phyloP scores from a whole-genome alignment of 2,888 invertebrate species.

The Colostygia pectinataria region DNA sequence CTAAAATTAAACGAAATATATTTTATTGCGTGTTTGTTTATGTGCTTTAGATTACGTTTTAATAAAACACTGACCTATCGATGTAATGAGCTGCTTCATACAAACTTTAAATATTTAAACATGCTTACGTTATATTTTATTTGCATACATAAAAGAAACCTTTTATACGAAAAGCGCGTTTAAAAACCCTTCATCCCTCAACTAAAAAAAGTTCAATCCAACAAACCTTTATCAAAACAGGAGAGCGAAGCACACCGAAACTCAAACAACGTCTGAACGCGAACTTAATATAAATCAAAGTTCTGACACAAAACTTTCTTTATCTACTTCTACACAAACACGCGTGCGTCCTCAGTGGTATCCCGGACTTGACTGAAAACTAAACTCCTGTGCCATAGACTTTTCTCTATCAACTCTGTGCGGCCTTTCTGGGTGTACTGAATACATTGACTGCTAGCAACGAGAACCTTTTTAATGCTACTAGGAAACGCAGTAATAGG shows the following conservation, averaged over 20 bases:
- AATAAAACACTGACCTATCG: too few species aligned
- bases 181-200: too few species aligned
- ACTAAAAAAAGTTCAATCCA: neutral
- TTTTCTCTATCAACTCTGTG: conserved; percentile 18
- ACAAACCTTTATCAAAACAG: conserved; percentile 43
- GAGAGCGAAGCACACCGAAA: conserved; percentile 41
- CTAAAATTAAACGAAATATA: too few species aligned
- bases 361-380: conserved; percentile 48
- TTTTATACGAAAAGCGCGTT: too few species aligned
- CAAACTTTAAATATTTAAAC: too few species aligned
- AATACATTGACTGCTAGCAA: conserved; percentile 12
- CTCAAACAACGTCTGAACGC: conserved; percentile 41
- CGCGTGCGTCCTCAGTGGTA: conserved; percentile 41
- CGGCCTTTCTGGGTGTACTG: neutral
- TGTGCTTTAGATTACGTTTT: too few species aligned
- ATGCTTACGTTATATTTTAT: too few species aligned
- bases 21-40: too few species aligned
- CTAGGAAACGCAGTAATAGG: conserved; percentile 38
- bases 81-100: too few species aligned
- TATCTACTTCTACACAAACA: conserved; percentile 38
- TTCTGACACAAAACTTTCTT: conserved; percentile 59
- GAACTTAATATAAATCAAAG: conserved; percentile 46
- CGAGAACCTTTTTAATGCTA: neutral
- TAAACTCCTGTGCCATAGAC: conserved; percentile 38
- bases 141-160: too few species aligned